A percentile compares a stretch with the other conserved stretches of the same genome.
Conservation (phyloP, 2,888 invertebrate species). For the Drosophila silvestris region DNA sequence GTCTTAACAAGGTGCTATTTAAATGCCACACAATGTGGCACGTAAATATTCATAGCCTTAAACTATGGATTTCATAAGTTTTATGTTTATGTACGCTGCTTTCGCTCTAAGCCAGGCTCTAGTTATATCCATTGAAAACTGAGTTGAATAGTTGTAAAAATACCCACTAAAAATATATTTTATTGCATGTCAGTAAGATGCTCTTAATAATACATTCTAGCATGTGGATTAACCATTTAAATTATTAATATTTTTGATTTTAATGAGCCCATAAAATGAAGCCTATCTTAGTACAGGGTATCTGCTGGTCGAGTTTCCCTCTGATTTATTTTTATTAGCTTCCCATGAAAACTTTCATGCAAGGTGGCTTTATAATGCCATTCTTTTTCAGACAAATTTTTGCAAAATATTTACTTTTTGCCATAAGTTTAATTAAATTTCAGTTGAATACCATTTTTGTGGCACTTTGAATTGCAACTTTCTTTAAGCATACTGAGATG, state of each 20-base stretch:
- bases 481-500: conserved; percentile 12
- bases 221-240: neutral
- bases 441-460: conserved; percentile 35
- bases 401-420: conserved; percentile 21
- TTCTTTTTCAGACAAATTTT: conserved; percentile 11
- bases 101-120: conserved; percentile 12
- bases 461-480: conserved; percentile 20
- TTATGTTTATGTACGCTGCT: conserved; percentile 26
- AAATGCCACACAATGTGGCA: conserved; percentile 28
- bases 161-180: neutral
- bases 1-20: conserved; percentile 18
- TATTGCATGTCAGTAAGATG: too few species aligned
- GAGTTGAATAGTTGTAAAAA: neutral
- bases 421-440: conserved; percentile 43
- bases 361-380: conserved; percentile 1
- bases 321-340: neutral
- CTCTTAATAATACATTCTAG: neutral
- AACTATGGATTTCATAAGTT: conserved; percentile 31
- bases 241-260: neutral
- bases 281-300: neutral
- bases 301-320: neutral
- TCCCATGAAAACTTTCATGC: conserved; percentile 20
- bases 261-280: neutral
- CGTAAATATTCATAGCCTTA: neutral
- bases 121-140: neutral